Evolutionary conservation across 2,797 vertebrate species (phyloP), one percentile per base, ranked within the genome.

Genomic region (Atherinosoma microstoma): DNA sequence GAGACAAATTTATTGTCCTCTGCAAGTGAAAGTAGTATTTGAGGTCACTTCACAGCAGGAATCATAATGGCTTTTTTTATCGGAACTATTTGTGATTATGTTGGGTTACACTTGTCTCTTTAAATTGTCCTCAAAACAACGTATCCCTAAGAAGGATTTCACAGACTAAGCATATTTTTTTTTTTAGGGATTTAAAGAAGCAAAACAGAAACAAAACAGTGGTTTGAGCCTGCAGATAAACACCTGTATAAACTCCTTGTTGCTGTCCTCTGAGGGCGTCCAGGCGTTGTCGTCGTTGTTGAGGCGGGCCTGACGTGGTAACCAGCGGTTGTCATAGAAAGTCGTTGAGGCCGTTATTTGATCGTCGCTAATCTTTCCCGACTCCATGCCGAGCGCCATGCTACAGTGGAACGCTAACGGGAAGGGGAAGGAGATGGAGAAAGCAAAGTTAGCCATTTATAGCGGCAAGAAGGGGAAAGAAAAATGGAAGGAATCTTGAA

Each of bases 221-320:
- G 0, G 4, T 29, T 29, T 13, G 8, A 4, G 27, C 8, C 56
- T 1, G 12, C 0, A 7, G 0, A 58, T 20, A 20, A 27, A 56
- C 40, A 99, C 98, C 97, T 99, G 98, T 66, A 99, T 96, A 66
- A 94, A 99, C 82, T 99, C 98, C 86, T 95, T 98, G 95, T 94
- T 97, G 93, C 95, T 97, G 89, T 99, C 98, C 72, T 97, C 94
- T 4, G 94, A 94, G 15, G 98, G 98, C 1, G 98, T 98, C 98
- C 98, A 99, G 71, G 96, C 98, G 0, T 99, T 99, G 93, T 98
- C 96, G 1, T 97, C 94, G 1, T 97, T 97, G 80, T 98, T 97
- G 67, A 99, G 97, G 2, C 98, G 96, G 35, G 97, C 97, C 84
- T 99, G 98, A 0, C 97, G 96, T 0, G 98, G 96, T 2, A 95